phyloP scores from a whole-genome alignment of 2,113 vertebrate species.

The Mastomys coucha region DNA sequence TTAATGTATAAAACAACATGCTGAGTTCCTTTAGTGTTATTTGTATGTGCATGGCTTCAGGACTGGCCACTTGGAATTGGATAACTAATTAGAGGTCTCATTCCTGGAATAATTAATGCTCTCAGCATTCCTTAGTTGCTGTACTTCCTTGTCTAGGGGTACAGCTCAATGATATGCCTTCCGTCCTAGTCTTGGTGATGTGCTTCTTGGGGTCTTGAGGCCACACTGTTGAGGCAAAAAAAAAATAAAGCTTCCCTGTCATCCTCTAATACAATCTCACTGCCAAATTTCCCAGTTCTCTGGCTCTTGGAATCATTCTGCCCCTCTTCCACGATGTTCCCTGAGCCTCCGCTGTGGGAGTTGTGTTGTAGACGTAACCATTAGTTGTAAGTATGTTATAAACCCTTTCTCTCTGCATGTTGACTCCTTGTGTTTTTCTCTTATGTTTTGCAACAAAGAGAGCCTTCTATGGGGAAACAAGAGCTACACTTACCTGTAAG shows the following conservation, averaged over 20 bases:
- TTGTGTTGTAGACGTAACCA: too few species aligned
- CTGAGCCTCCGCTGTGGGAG: neutral
- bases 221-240: neutral
- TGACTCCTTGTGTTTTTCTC: neutral
- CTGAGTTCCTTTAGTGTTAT: neutral
- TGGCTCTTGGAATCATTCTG: neutral
- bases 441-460: neutral
- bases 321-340: neutral
- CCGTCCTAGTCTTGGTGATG: too few species aligned
- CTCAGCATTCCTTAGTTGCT: neutral
- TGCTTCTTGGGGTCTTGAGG: neutral
- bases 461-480: neutral
- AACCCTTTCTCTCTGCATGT: neutral
- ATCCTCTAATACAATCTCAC: neutral
- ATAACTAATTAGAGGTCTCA: neutral
- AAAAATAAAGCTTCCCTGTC: neutral
- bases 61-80: neutral
- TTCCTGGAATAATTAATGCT: neutral
- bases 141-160: neutral
- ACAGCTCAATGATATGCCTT: neutral
- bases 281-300: neutral
- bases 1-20: neutral
- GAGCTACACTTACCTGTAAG: neutral
- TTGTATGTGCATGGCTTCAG: neutral
- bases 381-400: neutral